These are phyloP conservation scores for Ommatoiulus sabulosus DNA, from an alignment of 2,888 invertebrate genomes.

Conservation along the genomic window DNA sequence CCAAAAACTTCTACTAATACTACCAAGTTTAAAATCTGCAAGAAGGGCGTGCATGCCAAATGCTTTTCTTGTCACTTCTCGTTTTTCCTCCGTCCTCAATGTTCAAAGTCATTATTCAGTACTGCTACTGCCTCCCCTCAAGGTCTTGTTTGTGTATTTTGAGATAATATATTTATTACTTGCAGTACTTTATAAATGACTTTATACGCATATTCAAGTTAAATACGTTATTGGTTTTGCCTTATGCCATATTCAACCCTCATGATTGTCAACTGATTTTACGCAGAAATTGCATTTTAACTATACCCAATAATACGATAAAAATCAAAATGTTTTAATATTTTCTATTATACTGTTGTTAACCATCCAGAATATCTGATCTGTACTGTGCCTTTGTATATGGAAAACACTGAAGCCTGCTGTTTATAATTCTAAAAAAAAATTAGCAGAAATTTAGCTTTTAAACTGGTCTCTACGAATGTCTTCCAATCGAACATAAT, in stretches of 20 bases:
- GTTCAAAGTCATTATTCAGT: conserved; percentile 3
- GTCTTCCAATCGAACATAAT: conserved; percentile 26
- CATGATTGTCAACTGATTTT: conserved; percentile 49
- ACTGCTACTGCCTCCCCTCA: conserved; percentile 9
- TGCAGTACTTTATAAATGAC: not conserved
- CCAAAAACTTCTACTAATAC: not conserved
- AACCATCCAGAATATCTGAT: conserved; percentile 35
- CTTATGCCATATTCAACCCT: not conserved
- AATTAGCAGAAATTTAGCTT: not conserved
- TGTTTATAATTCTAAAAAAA: conserved; percentile 40
- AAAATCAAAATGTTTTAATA: conserved; percentile 46
- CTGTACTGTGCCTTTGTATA: conserved; percentile 29
- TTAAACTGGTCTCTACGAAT: conserved; percentile 24
- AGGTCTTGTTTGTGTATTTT: conserved; percentile 23
- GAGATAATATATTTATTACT: conserved; percentile 13
- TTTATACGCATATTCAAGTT: not conserved
- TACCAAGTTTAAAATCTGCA: not conserved
- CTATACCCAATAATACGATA: conserved; percentile 44
- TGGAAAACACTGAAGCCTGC: not conserved
- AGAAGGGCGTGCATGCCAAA: not conserved
- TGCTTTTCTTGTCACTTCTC: not conserved
- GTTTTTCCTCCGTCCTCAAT: conserved; percentile 14
- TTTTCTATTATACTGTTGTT: conserved; percentile 52
- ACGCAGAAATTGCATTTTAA: conserved; percentile 42
- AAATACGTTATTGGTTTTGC: conserved; percentile 29